Base-by-base conservation (phyloP, 2,113 vertebrate genomes). In the Erpornis zantholeuca region DNA sequence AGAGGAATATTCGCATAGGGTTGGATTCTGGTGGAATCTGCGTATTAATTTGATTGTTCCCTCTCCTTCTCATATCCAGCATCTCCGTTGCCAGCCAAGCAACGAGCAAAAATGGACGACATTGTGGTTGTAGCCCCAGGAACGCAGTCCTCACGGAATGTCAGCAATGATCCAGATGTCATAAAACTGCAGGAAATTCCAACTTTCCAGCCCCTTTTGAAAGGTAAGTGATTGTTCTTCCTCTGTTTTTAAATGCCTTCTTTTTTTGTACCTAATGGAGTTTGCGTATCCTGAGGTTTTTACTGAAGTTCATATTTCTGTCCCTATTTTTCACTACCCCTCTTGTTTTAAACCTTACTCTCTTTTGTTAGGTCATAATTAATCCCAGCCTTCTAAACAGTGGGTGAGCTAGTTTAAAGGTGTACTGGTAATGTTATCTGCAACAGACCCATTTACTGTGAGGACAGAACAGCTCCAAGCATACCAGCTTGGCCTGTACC, bases 121-220 rank as follows among this genome's bases (percentile, higher is more conserved):
- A 99, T 99, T 11, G 99, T 99, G 57, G 99, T 99, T 6, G 99
- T 99, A 72, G 98, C 99, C 22, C 98, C 97, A 66, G 99, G 99
- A 87, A 99, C 99, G 0, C 99, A 99, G n/a, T 98, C 99, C 4
- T 97, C 98, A 38, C 93, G 99, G 42, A 99, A 99, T 9, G 99
- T 99, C 91, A 99, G 99, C 97, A 99, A 98, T 6, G 99, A 99
- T 96, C 99, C 99, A 1, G 99, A 99, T 94, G 99, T 99, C 88
- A 99, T 99, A 96, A 99, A 99, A 77, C 97, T 99, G 56, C 99
- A 99, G 92, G 99, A 99, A 97, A 99, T 99, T 57, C 99, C 99
- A 23, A 99, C 99, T 6, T 99, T 99, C 83, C 99, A 99, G 96
- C 99, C 99, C 0, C 98, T 99, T 86, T 96, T 99, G 81, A 99